Evolutionary conservation across 1,140 invertebrate genomes (phyloP).

Genomic region (Sarcophaga peregrina): DNA sequence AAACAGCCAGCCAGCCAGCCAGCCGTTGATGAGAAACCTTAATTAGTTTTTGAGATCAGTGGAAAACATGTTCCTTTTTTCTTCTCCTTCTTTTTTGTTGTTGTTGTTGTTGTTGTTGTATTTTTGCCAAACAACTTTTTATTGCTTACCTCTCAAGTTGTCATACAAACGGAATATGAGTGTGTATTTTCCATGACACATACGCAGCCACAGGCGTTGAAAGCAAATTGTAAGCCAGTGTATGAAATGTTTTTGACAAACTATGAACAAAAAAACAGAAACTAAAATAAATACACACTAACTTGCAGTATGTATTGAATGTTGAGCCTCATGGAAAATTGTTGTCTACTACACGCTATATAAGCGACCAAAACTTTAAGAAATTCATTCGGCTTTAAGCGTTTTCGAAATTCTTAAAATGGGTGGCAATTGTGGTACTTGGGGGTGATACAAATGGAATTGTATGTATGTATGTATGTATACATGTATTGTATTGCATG

Average conservation of each 20-base stretch:
- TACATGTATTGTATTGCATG: too few relatives aligned
- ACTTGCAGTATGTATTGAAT: not conserved
- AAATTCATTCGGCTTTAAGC: too few relatives aligned
- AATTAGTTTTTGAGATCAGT: slow-evolving; percentile 48
- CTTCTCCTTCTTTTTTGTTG: not conserved
- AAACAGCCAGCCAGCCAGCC: not conserved
- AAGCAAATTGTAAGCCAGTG: slow-evolving; percentile 29
- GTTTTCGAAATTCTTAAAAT: too few relatives aligned
- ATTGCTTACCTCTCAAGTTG: not conserved
- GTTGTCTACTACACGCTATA: too few relatives aligned
- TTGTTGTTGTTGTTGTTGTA: slow-evolving; percentile 10
- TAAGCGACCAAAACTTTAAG: not conserved
- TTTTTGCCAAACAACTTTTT: not conserved
- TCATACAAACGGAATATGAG: slow-evolving; percentile 15
- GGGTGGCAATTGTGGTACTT: too few relatives aligned
- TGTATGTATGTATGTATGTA: too few relatives aligned
- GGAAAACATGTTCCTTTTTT: slow-evolving; percentile 29
- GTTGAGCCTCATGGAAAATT: not conserved
- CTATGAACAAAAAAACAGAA: too few relatives aligned
- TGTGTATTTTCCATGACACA: slow-evolving; percentile 12
- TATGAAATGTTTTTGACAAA: too few relatives aligned
- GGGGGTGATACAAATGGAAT: too few relatives aligned
- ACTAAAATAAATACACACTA: not conserved
- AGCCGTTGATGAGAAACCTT: slow-evolving; percentile 37
- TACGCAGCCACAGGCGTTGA: slow-evolving; percentile 36